Evolutionary conservation across 1,140 invertebrate genomes (phyloP).

Genomic region (Drosophila takahashii): DNA sequence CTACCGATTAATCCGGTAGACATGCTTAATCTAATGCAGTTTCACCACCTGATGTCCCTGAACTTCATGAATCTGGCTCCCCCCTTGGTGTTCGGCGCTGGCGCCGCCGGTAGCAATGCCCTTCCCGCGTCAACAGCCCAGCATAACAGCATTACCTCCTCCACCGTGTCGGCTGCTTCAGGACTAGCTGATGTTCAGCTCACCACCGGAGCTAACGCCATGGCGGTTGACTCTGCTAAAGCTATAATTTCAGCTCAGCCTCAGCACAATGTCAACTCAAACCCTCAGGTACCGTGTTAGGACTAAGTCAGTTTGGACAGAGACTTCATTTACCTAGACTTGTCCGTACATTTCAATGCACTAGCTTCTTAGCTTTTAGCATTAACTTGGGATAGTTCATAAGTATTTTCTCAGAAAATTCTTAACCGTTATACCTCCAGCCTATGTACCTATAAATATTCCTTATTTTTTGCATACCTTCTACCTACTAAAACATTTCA

Average conservation of each 20-base stretch:
- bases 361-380: no score
- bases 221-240: constrained; percentile 21
- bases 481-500: no score
- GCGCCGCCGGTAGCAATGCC: constrained; percentile 5
- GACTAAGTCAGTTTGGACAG: background rate
- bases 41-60: constrained; percentile 88
- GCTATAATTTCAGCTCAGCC: constrained; percentile 27
- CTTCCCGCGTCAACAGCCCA: constrained; percentile 12
- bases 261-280: constrained; percentile 20
- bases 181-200: constrained; percentile 7
- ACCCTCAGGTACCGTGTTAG: background rate
- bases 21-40: constrained; percentile 93
- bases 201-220: background rate
- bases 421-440: no score
- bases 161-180: background rate
- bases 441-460: no score
- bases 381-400: no score
- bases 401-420: no score
- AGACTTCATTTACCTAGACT: background rate
- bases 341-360: no score
- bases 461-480: no score
- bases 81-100: constrained; percentile 77
- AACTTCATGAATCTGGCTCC: constrained; percentile 84
- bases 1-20: constrained; percentile 79
- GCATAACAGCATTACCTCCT: constrained; percentile 33